phyloP scores from a whole-genome alignment of 2,797 vertebrate species.

The Lycodopsis pacificus region DNA sequence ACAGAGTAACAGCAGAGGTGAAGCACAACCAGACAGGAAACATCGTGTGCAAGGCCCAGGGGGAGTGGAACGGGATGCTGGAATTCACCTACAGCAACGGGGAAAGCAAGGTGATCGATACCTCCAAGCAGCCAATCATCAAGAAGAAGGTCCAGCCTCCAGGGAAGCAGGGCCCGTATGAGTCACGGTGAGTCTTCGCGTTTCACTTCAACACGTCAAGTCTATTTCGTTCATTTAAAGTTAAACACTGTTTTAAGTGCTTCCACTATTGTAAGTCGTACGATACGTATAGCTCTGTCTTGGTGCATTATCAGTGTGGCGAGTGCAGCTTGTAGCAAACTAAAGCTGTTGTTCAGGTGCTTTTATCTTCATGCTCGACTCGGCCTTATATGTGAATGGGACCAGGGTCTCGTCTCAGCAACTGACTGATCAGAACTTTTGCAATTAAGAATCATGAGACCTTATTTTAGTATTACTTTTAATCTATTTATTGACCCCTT shows the following conservation, averaged over 20 bases:
- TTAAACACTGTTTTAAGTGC: not conserved
- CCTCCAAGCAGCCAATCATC: constrained; percentile 83
- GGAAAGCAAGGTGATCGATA: constrained; percentile 91
- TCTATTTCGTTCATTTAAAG: not conserved
- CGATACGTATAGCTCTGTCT: no score
- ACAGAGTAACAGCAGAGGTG: constrained; percentile 91
- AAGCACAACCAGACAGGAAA: constrained; percentile 89
- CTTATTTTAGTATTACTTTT: not conserved
- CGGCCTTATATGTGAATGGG: no score
- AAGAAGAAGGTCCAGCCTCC: constrained; percentile 88
- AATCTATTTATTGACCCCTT: not conserved
- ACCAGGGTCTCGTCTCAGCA: no score
- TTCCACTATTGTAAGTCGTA: not conserved
- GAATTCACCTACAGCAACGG: constrained; percentile 92
- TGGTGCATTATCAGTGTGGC: no score
- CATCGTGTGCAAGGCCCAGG: constrained; percentile 91
- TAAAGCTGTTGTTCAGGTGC: no score
- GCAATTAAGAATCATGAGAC: no score
- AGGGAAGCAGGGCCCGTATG: constrained; percentile 83
- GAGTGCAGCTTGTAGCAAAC: no score
- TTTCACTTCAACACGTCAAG: not conserved
- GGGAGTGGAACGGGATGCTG: constrained; percentile 91
- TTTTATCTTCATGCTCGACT: no score
- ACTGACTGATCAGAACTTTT: no score
- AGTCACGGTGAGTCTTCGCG: constrained; percentile 52